Conservation (phyloP, 2,113 vertebrate genomes). For the Phylloscopus whistleri region DNA sequence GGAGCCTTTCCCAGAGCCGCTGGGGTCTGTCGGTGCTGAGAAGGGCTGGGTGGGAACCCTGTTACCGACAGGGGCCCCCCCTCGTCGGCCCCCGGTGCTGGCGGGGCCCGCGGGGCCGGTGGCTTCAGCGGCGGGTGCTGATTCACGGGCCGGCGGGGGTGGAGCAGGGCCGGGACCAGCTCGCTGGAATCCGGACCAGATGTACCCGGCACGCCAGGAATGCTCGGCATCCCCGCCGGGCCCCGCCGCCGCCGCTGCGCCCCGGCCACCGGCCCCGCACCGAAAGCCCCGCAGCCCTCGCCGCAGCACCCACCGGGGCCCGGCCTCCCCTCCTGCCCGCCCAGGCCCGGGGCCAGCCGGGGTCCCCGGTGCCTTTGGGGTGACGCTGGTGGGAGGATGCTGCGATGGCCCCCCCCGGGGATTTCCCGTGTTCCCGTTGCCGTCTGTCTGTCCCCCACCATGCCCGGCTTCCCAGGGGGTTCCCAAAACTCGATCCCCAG, state of each 20-base stretch:
- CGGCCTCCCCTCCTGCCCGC: neutral
- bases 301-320: neutral
- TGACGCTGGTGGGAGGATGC: neutral
- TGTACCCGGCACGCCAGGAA: constrained; percentile 94
- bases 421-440: neutral
- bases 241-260: neutral
- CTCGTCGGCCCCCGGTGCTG: neutral
- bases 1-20: neutral
- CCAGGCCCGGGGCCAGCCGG: neutral
- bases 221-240: constrained; percentile 80
- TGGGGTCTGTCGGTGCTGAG: neutral
- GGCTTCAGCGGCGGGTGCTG: constrained; percentile 49
- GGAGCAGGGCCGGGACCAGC: constrained; percentile 80
- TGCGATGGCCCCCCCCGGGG: fast-evolving
- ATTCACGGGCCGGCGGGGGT: constrained; percentile 72
- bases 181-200: constrained; percentile 95
- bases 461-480: neutral
- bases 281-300: neutral
- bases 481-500: neutral
- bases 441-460: fast-evolving
- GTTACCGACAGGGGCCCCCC: neutral
- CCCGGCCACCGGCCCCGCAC: neutral
- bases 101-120: neutral
- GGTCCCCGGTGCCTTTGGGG: neutral
- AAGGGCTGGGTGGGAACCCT: neutral